These are phyloP conservation scores for Gouania willdenowi DNA, from an alignment of 2,797 vertebrate genomes.

Conservation along the genomic window DNA sequence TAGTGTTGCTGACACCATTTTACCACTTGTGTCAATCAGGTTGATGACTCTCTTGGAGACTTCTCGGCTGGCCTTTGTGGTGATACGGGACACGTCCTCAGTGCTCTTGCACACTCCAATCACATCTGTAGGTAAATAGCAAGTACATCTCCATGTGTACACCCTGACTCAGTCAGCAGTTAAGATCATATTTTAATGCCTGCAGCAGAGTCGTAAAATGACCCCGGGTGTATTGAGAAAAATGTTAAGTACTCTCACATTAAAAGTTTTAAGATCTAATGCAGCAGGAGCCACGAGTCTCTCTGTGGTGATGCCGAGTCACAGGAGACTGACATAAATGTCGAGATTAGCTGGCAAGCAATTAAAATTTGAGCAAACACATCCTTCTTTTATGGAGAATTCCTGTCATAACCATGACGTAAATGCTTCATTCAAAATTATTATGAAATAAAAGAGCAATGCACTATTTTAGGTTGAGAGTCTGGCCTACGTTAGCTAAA, in stretches of 20 bases:
- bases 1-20: constrained; percentile 80
- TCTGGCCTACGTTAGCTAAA: constrained; percentile 1
- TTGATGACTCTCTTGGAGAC: constrained; percentile 84
- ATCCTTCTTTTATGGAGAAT: constrained; percentile 40
- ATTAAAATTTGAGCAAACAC: constrained; percentile 12
- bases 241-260: constrained; percentile 20
- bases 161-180: no score
- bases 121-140: constrained; percentile 76
- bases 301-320: constrained; percentile 23
- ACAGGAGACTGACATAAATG: constrained; percentile 29
- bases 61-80: constrained; percentile 81
- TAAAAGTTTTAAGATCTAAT: constrained; percentile 16
- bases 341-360: constrained; percentile 30
- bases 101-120: constrained; percentile 88
- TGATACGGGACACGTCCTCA: constrained; percentile 81
- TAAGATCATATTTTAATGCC: no score
- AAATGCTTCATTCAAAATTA: constrained; percentile 42
- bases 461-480: constrained; percentile 5
- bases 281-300: constrained; percentile 9
- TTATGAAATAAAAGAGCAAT: constrained; percentile 9
- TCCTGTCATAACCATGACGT: constrained; percentile 31
- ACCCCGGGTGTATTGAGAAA: constrained; percentile 2
- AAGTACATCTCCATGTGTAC: neutral
- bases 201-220: constrained; percentile 18
- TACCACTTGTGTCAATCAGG: constrained; percentile 85